A percentile compares a stretch with the other conserved stretches of the same genome.
phyloP scores from a whole-genome alignment of 64 coral and sea anemone species.

The Montipora efflorescens region DNA sequence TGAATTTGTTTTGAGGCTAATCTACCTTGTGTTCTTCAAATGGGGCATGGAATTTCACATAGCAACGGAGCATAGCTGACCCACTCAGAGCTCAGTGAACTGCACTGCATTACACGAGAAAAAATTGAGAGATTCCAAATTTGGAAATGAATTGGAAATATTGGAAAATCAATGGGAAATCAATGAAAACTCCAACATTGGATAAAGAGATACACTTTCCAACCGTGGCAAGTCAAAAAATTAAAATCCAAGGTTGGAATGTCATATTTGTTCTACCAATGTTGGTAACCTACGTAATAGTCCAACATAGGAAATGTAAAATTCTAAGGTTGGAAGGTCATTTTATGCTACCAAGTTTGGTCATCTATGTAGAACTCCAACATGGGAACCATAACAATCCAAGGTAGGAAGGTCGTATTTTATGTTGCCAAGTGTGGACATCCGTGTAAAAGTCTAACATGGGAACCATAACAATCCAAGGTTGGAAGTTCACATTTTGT shows the following conservation, averaged over 20 bases:
- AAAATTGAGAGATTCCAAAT: slow-evolving; percentile 30
- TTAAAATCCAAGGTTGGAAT: slow-evolving; percentile 19
- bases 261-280: neutral
- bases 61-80: too few relatives aligned
- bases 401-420: slow-evolving; percentile 13
- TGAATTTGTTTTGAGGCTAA: too few relatives aligned
- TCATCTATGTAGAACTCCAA: slow-evolving; percentile 23
- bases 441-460: slow-evolving; percentile 28
- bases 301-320: neutral
- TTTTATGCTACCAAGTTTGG: slow-evolving; percentile 4
- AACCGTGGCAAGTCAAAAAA: slow-evolving; percentile 22
- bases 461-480: neutral
- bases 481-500: slow-evolving; percentile 24
- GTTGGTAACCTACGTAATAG: neutral
- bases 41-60: too few relatives aligned
- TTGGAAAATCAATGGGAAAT: slow-evolving; percentile 28
- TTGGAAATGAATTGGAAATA: slow-evolving; percentile 37
- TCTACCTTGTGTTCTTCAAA: too few relatives aligned
- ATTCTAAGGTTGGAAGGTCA: slow-evolving; percentile 14
- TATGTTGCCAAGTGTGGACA: slow-evolving; percentile 1
- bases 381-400: neutral
- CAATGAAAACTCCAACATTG: slow-evolving; percentile 37
- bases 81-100: too few relatives aligned
- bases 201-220: slow-evolving; percentile 32
- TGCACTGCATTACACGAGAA: neutral